Evolutionary conservation across 35 echinoderm and acorn worm genomes (phyloP), one percentile per base, ranked within the genome.

Genomic region (Lytechinus pictus): DNA sequence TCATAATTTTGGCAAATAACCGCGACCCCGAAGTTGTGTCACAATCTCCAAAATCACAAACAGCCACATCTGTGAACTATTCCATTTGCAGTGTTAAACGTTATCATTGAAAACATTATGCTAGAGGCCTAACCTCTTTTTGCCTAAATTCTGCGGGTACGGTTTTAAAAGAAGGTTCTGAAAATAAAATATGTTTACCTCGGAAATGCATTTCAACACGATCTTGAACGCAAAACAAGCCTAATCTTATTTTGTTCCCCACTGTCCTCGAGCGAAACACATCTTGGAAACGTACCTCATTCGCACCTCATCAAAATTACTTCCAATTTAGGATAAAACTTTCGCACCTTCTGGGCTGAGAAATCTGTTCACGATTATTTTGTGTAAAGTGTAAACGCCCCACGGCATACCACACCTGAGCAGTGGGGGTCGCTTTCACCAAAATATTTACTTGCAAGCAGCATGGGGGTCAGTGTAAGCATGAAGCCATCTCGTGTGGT

Each of bases 391-490:
- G 66, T 79, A 24, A 79, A 79, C 66, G 66, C 66, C 66, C 4
- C 66, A 79, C 66, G 66, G 66, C 66, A 79, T 79, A 24, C 66
- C 66, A 79, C 10, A 71, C 29, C 53, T 53, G 51, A 28, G 86
- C 29, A 12, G 94, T 53, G 60, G 52, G 13, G 24, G 94, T 61
- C 94, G 66, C 12, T 92, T 33, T 53, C 53, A 95, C 44, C 60
- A 95, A 86, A 86, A 72, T 95, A 61, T 86, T 19, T 71, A 86
- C 55, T 86, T 86, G 52, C 94, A 95, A 9, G 27, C 28, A 86
- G 86, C 21, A 86, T 86, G 28, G 60, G 94, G 94, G 60, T 71
- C 53, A 61, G 66, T 95, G 94, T 86, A 86, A 86, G 66, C n/a
- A 11, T 44, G 94, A 53, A 9, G 28, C 9, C 60, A 19, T 27